These are phyloP conservation scores for Rhinella marina DNA, from an alignment of 2,797 vertebrate genomes.

Conservation along the genomic window DNA sequence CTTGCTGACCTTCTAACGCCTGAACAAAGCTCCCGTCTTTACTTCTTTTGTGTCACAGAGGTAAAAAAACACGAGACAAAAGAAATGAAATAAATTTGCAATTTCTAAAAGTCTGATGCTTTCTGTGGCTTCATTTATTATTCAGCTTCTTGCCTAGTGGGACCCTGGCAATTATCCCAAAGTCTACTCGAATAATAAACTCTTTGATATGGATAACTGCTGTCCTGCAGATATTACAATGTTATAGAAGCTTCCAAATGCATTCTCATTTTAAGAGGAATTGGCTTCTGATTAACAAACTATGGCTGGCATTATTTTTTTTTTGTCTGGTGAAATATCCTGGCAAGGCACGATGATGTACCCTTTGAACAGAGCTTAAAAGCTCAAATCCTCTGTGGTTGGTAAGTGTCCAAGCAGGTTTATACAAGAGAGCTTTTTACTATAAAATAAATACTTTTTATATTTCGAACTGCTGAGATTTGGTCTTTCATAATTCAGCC, in stretches of 20 bases:
- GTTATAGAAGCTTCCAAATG: slow-evolving; percentile 33
- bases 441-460: neutral
- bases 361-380: slow-evolving; percentile 18
- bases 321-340: slow-evolving; percentile 3
- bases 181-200: slow-evolving; percentile 49
- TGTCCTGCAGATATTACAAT: slow-evolving; percentile 49
- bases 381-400: neutral
- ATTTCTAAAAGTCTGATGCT: slow-evolving; percentile 40
- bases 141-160: slow-evolving; percentile 37
- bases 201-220: slow-evolving; percentile 53
- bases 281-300: slow-evolving; percentile 46
- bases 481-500: neutral
- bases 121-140: slow-evolving; percentile 55
- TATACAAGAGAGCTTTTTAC: neutral
- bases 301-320: neutral
- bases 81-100: slow-evolving; percentile 14
- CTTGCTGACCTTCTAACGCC: slow-evolving; percentile 18
- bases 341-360: neutral
- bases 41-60: slow-evolving; percentile 34
- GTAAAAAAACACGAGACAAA: slow-evolving; percentile 7
- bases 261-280: slow-evolving; percentile 17
- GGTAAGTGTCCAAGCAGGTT: neutral
- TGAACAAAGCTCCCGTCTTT: slow-evolving; percentile 42
- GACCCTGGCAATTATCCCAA: slow-evolving; percentile 58
- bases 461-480: neutral